phyloP scores from a whole-genome alignment of 1,140 invertebrate genomes.

The Nasonia longicornis region DNA sequence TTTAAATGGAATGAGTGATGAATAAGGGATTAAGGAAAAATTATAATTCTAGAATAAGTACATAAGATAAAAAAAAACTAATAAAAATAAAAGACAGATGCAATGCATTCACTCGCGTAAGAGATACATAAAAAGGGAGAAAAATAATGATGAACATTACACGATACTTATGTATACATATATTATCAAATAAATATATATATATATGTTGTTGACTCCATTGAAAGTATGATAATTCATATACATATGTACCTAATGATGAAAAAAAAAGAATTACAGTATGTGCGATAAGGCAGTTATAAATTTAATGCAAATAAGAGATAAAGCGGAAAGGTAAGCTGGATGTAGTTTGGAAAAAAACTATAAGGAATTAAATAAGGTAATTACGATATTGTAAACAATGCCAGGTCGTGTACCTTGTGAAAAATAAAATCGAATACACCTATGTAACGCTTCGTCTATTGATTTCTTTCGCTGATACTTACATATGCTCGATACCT shows the following conservation, averaged over 20 bases:
- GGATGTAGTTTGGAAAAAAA: constrained; percentile 46
- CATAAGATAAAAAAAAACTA: constrained; percentile 45
- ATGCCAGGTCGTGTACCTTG: constrained; percentile 62
- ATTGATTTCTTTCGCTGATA: background rate
- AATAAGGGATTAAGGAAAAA: constrained; percentile 46
- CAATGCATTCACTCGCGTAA: constrained; percentile 59
- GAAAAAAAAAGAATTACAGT: constrained; percentile 56
- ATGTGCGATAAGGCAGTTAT: constrained; percentile 26
- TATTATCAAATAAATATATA: constrained; percentile 60
- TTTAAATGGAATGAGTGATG: constrained; percentile 48
- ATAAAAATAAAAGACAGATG: constrained; percentile 51
- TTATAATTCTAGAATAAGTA: constrained; percentile 49
- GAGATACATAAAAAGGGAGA: constrained; percentile 37
- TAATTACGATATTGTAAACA: constrained; percentile 66
- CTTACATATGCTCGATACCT: background rate
- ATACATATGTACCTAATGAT: constrained; percentile 59
- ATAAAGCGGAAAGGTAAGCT: constrained; percentile 52
- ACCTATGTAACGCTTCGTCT: constrained; percentile 1
- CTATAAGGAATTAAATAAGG: constrained; percentile 59
- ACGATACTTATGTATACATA: constrained; percentile 66
- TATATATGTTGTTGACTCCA: constrained; percentile 68
- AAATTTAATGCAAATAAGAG: constrained; percentile 26
- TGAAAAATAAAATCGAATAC: constrained; percentile 61
- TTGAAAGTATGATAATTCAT: constrained; percentile 68
- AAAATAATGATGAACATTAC: constrained; percentile 54